Evolutionary conservation across 2,888 invertebrate species (phyloP).

Genomic region (Sacculina carcini): DNA sequence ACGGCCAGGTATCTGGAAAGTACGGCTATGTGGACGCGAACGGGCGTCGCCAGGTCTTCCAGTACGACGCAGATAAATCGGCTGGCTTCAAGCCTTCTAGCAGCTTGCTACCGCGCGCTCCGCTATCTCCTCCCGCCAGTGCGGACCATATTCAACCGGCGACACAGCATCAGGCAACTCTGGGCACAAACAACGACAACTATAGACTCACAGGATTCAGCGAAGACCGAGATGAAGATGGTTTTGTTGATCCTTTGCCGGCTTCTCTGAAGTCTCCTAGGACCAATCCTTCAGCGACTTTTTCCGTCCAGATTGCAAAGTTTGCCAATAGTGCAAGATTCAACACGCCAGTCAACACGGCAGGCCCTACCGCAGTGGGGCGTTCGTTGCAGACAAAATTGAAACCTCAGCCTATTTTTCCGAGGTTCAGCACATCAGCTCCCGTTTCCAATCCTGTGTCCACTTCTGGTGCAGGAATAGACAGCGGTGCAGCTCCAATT

Average conservation of each 20-base stretch:
- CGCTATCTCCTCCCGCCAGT: background rate
- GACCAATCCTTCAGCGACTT: too few relatives aligned
- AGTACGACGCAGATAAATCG: slow-evolving; percentile 33
- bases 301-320: too few relatives aligned
- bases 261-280: too few relatives aligned
- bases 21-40: slow-evolving; percentile 39
- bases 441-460: too few relatives aligned
- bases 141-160: slow-evolving; percentile 8
- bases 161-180: slow-evolving; percentile 7
- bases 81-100: slow-evolving; percentile 17
- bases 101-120: slow-evolving; percentile 7
- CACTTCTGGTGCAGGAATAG: too few relatives aligned
- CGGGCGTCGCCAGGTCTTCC: slow-evolving; percentile 50
- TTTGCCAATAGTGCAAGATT: too few relatives aligned
- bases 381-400: too few relatives aligned
- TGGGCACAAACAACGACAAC: slow-evolving; percentile 8
- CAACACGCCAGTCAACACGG: too few relatives aligned
- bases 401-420: too few relatives aligned
- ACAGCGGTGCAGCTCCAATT: too few relatives aligned
- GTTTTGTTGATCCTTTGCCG: slow-evolving; percentile 7
- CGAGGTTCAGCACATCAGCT: too few relatives aligned
- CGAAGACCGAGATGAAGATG: slow-evolving; percentile 8
- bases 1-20: slow-evolving; percentile 22
- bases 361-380: too few relatives aligned
- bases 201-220: slow-evolving; percentile 8